Conservation (phyloP, 2,113 vertebrate genomes). For the Protomyctophum bolini region DNA sequence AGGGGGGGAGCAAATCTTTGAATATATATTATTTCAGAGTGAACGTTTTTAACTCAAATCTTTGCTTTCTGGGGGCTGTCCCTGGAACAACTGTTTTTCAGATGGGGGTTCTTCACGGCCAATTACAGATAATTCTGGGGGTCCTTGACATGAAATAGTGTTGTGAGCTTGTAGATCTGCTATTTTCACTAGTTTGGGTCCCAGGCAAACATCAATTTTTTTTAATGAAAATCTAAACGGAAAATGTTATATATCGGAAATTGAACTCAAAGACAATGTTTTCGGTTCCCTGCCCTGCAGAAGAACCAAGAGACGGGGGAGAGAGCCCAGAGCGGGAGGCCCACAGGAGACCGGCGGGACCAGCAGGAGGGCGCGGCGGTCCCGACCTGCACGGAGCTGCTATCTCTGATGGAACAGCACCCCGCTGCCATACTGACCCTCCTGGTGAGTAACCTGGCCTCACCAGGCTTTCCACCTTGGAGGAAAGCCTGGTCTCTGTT, state of each 20-base stretch:
- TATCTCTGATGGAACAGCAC: conserved; percentile 80
- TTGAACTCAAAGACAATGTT: neutral
- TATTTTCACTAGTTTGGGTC: no score
- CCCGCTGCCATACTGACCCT: conserved; percentile 82
- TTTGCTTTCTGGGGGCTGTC: no score
- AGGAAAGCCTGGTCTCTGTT: no score
- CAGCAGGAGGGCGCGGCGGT: conserved; percentile 49
- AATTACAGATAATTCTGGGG: no score
- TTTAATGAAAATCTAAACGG: neutral
- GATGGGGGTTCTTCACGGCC: no score
- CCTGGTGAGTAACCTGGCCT: conserved; percentile 78
- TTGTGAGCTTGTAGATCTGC: no score
- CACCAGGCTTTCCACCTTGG: no score
- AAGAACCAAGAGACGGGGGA: conserved; percentile 5
- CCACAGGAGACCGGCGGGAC: conserved; percentile 11
- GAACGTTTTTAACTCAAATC: no score
- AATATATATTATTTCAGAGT: no score
- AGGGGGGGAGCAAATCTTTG: no score
- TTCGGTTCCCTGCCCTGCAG: neutral
- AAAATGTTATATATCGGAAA: neutral
- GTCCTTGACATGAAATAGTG: neutral
- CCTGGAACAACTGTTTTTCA: no score
- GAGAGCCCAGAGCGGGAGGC: neutral
- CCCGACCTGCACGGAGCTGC: conserved; percentile 63
- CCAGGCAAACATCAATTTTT: neutral